A percentile compares a stretch with the other conserved stretches of the same genome.
These are phyloP conservation scores for Microctenopoma lineatum DNA, from an alignment of 2,797 vertebrate species.

Conservation along the genomic window DNA sequence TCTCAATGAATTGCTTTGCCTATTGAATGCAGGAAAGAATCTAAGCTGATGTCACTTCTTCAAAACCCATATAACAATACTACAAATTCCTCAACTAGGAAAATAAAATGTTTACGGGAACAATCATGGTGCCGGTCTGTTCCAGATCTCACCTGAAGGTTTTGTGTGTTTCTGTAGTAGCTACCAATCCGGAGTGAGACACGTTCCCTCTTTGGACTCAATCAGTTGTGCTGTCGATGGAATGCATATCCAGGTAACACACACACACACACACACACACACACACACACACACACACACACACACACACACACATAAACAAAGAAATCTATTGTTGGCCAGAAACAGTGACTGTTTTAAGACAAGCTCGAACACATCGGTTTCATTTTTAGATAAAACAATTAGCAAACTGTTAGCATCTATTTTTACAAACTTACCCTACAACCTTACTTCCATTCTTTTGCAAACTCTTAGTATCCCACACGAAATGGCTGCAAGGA, in stretches of 20 bases:
- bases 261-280: slow-evolving; percentile 7
- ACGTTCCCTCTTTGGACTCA: slow-evolving; percentile 87
- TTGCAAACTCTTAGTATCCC: neutral
- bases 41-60: too few species aligned
- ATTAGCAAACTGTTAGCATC: too few species aligned
- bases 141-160: too few species aligned
- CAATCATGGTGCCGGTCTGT: too few species aligned
- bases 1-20: too few species aligned
- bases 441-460: neutral
- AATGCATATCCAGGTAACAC: slow-evolving; percentile 80
- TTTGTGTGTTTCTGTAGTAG: slow-evolving; percentile 54
- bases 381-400: neutral
- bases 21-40: too few species aligned
- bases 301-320: neutral
- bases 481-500: neutral
- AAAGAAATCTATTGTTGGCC: neutral
- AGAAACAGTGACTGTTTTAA: neutral
- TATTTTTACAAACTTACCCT: neutral
- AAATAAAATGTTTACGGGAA: too few species aligned
- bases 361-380: neutral
- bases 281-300: slow-evolving; percentile 22
- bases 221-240: slow-evolving; percentile 85
- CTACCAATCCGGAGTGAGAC: slow-evolving; percentile 83
- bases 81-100: too few species aligned
- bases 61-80: too few species aligned